Evolutionary conservation across 2,888 invertebrate species (phyloP).

Genomic region (Lepidocyrtoides sp.): DNA sequence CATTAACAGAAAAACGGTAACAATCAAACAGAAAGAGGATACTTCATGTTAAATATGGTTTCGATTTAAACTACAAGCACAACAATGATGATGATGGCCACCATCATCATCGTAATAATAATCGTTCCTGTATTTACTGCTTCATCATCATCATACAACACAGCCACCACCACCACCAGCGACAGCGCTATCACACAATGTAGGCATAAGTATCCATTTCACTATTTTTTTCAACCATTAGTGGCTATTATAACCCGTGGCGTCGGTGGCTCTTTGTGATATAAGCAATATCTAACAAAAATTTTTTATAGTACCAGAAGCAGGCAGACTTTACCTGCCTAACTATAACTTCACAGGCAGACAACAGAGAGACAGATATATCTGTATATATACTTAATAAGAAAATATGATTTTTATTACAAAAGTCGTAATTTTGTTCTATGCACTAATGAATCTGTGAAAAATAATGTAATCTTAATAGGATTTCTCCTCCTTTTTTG

Average conservation of each 20-base stretch:
- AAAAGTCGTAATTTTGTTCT: neutral
- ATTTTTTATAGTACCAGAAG: too few species aligned
- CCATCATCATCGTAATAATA: neutral
- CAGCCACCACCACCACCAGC: too few species aligned
- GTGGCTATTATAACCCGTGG: neutral
- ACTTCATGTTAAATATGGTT: neutral
- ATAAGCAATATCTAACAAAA: too few species aligned
- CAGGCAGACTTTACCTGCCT: too few species aligned
- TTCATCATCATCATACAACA: too few species aligned
- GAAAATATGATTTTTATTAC: too few species aligned
- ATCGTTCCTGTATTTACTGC: too few species aligned
- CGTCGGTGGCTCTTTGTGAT: neutral
- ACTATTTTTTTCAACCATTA: conserved; percentile 24
- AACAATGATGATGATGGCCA: neutral
- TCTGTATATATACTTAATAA: too few species aligned
- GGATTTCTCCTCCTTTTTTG: conserved; percentile 53
- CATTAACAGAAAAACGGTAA: conserved; percentile 50
- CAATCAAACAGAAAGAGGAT: conserved; percentile 24
- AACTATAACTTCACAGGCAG: too few species aligned
- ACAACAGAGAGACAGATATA: too few species aligned
- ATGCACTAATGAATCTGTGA: conserved; percentile 42
- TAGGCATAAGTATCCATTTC: neutral
- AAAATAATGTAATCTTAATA: conserved; percentile 61
- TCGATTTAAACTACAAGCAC: conserved; percentile 7
- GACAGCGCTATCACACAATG: neutral